Percentiles rank a stretch among this genome's conserved stretches.
These are phyloP conservation scores for Sebastes jordani DNA, from an alignment of 2,797 vertebrate genomes.

Conservation along the genomic window DNA sequence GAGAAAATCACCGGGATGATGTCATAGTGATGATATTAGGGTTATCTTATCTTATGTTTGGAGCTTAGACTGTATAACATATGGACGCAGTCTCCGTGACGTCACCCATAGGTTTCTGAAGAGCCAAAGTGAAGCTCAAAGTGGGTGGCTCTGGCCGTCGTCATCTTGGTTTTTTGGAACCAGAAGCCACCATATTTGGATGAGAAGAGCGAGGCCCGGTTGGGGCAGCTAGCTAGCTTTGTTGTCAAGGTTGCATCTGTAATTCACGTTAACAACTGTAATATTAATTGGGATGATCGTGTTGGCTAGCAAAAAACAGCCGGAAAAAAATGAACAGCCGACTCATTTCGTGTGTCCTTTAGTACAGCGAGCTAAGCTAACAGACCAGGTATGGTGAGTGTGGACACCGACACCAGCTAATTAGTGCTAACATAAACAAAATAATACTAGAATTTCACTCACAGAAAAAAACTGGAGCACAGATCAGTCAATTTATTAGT, in stretches of 20 bases:
- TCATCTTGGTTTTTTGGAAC: no score
- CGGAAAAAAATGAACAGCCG: neutral
- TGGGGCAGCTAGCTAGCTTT: neutral
- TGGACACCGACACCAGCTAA: fast-evolving
- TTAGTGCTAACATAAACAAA: neutral
- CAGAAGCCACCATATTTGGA: no score
- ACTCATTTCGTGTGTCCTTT: fast-evolving
- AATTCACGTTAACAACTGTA: neutral
- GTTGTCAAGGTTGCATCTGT: neutral
- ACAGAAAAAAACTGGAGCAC: no score
- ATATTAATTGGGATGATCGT: neutral
- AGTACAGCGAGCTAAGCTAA: neutral
- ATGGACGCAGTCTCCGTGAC: no score
- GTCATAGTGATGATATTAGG: neutral
- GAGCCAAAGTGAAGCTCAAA: no score
- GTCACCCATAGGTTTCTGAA: no score
- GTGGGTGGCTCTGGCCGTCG: no score
- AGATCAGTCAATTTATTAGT: no score
- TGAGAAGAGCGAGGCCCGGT: no score
- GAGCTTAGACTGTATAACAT: no score
- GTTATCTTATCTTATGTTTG: neutral
- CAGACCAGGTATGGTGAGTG: neutral
- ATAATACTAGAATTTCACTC: no score
- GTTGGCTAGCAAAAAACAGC: neutral
- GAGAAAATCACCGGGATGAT: neutral